A percentile compares a stretch with the other conserved stretches of the same genome.
These are phyloP conservation scores for Drosophila funebris DNA, from an alignment of 1,140 invertebrate genomes.

Conservation along the genomic window DNA sequence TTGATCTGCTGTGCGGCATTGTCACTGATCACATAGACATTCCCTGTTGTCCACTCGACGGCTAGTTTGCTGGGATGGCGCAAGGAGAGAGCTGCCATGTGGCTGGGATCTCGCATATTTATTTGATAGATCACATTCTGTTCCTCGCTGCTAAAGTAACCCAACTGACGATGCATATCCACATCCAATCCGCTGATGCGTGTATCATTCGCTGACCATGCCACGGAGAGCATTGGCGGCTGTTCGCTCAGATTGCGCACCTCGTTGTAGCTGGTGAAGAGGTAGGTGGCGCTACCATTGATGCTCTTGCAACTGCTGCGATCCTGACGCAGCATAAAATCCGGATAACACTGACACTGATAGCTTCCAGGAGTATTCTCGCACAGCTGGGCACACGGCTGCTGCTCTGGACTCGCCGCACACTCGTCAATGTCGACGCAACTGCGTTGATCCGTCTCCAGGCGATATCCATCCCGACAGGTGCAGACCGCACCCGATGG, in stretches of 20 bases:
- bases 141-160: conserved; percentile 83
- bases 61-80: conserved; percentile 88
- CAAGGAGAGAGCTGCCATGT: conserved; percentile 84
- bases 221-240: conserved; percentile 75
- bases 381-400: conserved; percentile 92
- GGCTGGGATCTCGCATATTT: conserved; percentile 49
- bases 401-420: conserved; percentile 84
- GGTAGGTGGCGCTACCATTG: conserved; percentile 83
- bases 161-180: conserved; percentile 69
- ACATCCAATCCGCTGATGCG: conserved; percentile 85
- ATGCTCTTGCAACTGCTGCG: conserved; percentile 89
- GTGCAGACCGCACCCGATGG: conserved; percentile 86
- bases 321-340: conserved; percentile 86
- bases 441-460: conserved; percentile 84
- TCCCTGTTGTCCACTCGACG: conserved; percentile 90
- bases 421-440: conserved; percentile 91
- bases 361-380: conserved; percentile 89
- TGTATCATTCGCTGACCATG: conserved; percentile 83
- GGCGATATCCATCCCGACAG: conserved; percentile 90
- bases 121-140: conserved; percentile 71
- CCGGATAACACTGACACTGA: conserved; percentile 89
- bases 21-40: conserved; percentile 90
- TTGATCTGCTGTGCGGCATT: conserved; percentile 83
- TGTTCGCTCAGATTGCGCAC: conserved; percentile 84
- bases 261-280: conserved; percentile 85